Evolutionary conservation across 2,888 invertebrate species (phyloP).

Genomic region (Melieria picta): DNA sequence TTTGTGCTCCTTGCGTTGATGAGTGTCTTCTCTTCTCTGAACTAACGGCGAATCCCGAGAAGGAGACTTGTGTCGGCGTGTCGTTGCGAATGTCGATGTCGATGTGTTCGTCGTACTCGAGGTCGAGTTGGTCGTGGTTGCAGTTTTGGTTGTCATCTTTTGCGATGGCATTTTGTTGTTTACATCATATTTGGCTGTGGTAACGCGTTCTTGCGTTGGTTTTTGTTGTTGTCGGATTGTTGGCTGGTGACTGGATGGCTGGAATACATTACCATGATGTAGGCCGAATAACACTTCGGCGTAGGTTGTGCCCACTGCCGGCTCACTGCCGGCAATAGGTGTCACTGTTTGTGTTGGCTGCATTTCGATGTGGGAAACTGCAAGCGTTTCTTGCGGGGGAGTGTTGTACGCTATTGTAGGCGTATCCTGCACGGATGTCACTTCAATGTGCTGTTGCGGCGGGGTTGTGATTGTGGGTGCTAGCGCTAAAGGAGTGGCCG

Average conservation of each 20-base stretch:
- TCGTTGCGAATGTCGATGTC: too few species aligned
- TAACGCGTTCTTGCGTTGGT: conserved; percentile 46
- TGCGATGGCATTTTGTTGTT: conserved; percentile 41
- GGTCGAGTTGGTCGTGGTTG: conserved; percentile 48
- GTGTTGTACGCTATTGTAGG: too few species aligned
- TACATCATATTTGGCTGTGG: conserved; percentile 31
- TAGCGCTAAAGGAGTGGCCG: background rate
- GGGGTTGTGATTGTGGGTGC: background rate
- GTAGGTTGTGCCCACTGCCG: conserved; percentile 56
- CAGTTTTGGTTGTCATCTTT: conserved; percentile 60
- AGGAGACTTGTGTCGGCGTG: conserved; percentile 54
- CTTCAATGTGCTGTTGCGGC: conserved; percentile 13
- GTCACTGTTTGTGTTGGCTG: conserved; percentile 5
- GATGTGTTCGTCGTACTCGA: conserved; percentile 36
- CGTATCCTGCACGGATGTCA: background rate
- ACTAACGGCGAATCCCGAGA: conserved; percentile 52
- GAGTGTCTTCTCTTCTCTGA: conserved; percentile 50
- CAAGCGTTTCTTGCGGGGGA: background rate
- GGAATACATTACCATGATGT: conserved; percentile 62
- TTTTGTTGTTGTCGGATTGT: conserved; percentile 10
- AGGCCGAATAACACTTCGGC: conserved; percentile 63
- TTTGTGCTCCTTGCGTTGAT: conserved; percentile 29
- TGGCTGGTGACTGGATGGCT: conserved; percentile 68
- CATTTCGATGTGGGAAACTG: conserved; percentile 25
- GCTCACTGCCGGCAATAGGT: background rate